Conservation (phyloP, 2,113 vertebrate genomes). For the Hippocampus guttulatus region DNA sequence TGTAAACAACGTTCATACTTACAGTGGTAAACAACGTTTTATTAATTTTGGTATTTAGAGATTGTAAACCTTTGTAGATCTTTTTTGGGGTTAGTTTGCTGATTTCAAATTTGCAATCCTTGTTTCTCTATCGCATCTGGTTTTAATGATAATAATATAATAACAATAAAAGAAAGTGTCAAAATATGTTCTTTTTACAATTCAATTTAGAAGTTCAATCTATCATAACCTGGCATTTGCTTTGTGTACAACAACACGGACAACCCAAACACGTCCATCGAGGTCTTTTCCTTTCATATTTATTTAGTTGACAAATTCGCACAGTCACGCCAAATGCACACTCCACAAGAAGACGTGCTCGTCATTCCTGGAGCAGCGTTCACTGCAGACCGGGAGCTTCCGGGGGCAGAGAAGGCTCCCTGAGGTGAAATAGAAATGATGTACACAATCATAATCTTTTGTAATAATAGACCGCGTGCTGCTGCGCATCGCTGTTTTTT, state of each 20-base stretch:
- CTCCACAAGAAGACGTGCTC: not conserved
- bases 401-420: constrained; percentile 6
- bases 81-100: too few relatives aligned
- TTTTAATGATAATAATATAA: too few relatives aligned
- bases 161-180: too few relatives aligned
- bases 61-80: too few relatives aligned
- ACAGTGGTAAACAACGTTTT: too few relatives aligned
- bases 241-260: not conserved
- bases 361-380: not conserved
- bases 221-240: not conserved
- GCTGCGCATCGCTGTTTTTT: constrained; percentile 2
- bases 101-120: too few relatives aligned
- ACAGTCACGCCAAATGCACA: not conserved
- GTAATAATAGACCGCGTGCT: not conserved
- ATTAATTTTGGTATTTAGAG: too few relatives aligned
- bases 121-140: too few relatives aligned
- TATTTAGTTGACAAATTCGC: too few relatives aligned
- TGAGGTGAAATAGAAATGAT: constrained; percentile 5
- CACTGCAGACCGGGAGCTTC: not conserved
- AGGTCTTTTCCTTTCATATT: not conserved
- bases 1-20: too few relatives aligned
- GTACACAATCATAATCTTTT: constrained; percentile 9
- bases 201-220: not conserved
- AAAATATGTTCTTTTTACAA: too few relatives aligned
- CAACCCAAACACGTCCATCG: not conserved